Percentiles rank a stretch among this genome's conserved stretches.
Evolutionary conservation across 2,113 vertebrate species (phyloP).

Genomic region (Herpetotheres cachinnans): DNA sequence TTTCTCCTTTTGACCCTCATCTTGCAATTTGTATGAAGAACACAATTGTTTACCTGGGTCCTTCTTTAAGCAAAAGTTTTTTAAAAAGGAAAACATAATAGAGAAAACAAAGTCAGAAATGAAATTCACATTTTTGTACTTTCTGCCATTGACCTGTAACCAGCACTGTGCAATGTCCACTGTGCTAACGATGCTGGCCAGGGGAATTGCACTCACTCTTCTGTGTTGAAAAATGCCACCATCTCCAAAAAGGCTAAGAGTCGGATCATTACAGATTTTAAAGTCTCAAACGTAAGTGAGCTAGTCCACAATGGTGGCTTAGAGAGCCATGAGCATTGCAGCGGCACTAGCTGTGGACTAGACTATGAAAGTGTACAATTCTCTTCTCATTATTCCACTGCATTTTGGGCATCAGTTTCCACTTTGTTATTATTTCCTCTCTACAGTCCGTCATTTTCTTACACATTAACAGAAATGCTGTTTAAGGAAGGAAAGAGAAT

Average conservation of each 20-base stretch:
- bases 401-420: neutral
- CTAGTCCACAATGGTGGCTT: neutral
- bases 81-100: neutral
- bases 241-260: neutral
- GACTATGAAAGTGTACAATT: neutral
- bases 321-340: neutral
- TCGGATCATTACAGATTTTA: neutral
- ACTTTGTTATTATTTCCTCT: neutral
- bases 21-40: neutral
- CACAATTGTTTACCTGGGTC: neutral
- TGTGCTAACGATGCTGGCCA: neutral
- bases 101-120: neutral
- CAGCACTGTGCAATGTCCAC: neutral
- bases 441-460: neutral
- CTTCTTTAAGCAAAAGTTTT: neutral
- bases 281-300: accelerated
- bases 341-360: neutral
- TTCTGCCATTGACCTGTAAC: neutral
- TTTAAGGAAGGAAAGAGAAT: neutral
- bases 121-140: neutral
- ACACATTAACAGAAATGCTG: neutral
- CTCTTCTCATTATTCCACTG: neutral
- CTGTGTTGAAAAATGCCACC: neutral
- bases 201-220: neutral
- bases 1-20: neutral